These are phyloP conservation scores for Coregonus clupeaformis DNA, from an alignment of 2,113 vertebrate genomes.

Conservation along the genomic window DNA sequence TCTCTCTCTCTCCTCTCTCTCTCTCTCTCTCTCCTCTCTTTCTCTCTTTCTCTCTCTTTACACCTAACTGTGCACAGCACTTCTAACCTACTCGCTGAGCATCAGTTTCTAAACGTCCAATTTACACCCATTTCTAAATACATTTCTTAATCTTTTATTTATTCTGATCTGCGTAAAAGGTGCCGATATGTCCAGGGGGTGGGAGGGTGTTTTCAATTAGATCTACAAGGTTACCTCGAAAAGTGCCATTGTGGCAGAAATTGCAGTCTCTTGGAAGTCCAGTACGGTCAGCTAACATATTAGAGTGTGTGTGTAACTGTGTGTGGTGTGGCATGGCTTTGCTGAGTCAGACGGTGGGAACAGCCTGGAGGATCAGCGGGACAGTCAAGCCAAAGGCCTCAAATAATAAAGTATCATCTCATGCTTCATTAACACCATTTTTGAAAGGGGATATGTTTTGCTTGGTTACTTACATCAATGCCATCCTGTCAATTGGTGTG, in stretches of 20 bases:
- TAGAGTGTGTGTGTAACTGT: conserved; percentile 34
- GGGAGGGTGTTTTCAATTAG: conserved; percentile 41
- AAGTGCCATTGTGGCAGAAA: conserved; percentile 58
- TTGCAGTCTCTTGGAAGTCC: conserved; percentile 44
- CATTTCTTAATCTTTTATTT: neutral
- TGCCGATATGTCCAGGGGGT: neutral
- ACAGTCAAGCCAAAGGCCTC: conserved; percentile 56
- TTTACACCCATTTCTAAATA: conserved; percentile 20
- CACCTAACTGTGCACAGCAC: conserved; percentile 32
- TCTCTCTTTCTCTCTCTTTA: conserved; percentile 8
- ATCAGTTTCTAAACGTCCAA: conserved; percentile 50
- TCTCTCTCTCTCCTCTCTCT: too few relatives aligned
- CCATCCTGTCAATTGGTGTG: neutral
- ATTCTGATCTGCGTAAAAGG: neutral
- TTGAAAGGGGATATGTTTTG: neutral
- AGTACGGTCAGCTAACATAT: conserved; percentile 55
- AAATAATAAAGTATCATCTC: conserved; percentile 14
- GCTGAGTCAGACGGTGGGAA: conserved; percentile 61
- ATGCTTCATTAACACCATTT: conserved; percentile 18
- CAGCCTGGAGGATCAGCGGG: conserved; percentile 38
- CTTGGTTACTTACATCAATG: neutral
- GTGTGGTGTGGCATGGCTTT: conserved; percentile 34
- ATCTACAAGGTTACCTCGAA: conserved; percentile 54
- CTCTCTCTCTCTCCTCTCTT: neutral
- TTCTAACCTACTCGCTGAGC: conserved; percentile 45